Conservation (phyloP, 2,888 invertebrate genomes). For the Lacanobia oleracea region DNA sequence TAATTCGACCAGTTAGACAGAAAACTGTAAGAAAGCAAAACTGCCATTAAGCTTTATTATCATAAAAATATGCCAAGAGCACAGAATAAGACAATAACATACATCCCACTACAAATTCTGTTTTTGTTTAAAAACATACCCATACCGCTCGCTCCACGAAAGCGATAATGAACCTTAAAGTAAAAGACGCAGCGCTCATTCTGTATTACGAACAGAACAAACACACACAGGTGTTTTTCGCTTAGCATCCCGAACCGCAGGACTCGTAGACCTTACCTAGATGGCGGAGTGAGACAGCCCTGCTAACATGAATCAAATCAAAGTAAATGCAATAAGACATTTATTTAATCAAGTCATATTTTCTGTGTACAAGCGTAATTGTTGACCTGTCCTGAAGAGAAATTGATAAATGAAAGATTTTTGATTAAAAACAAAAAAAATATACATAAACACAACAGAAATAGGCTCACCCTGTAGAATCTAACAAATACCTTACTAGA, state of each 20-base stretch:
- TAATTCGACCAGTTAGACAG: background rate
- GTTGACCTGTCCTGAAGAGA: background rate
- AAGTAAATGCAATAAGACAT: conserved; percentile 21
- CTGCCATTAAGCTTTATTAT: background rate
- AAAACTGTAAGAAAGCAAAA: background rate
- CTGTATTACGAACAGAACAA: conserved; percentile 7
- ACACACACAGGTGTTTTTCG: background rate
- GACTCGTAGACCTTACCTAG: conserved; percentile 25
- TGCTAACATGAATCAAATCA: conserved; percentile 37
- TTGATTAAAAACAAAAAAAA: background rate
- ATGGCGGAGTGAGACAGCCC: conserved; percentile 10
- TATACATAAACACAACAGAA: background rate
- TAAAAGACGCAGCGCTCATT: conserved; percentile 1
- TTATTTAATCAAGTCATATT: conserved; percentile 1
- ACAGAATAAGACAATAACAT: background rate
- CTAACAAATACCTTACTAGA: background rate
- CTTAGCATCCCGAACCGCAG: background rate
- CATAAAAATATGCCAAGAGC: background rate
- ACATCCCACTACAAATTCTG: conserved; percentile 17
- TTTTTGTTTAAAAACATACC: conserved; percentile 35
- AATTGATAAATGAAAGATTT: background rate
- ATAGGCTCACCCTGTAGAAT: background rate
- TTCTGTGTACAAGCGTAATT: background rate
- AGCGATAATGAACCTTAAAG: conserved; percentile 21
- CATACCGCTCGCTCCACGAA: conserved; percentile 11